These are phyloP conservation scores for Brachirus orientalis DNA, from an alignment of 2,113 vertebrate species.

Conservation along the genomic window DNA sequence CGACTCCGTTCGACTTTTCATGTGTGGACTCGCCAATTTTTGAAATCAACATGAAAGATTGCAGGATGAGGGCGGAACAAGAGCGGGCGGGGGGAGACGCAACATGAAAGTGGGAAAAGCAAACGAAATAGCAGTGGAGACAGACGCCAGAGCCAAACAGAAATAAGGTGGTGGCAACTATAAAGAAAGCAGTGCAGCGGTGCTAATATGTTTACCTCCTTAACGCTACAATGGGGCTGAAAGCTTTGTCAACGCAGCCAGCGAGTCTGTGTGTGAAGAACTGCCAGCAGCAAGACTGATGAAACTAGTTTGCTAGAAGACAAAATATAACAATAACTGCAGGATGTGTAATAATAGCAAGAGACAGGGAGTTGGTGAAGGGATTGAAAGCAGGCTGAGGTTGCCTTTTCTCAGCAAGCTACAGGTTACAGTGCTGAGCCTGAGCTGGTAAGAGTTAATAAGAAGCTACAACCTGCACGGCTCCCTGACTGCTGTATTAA, in stretches of 20 bases:
- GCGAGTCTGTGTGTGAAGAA: slow-evolving; percentile 41
- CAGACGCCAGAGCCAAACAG: slow-evolving; percentile 19
- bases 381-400: slow-evolving; percentile 10
- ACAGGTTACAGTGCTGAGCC: slow-evolving; percentile 51
- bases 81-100: slow-evolving; percentile 13
- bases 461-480: slow-evolving; percentile 55
- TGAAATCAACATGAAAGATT: slow-evolving; percentile 70
- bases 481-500: slow-evolving; percentile 74
- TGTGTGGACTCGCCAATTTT: slow-evolving; percentile 69
- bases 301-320: slow-evolving; percentile 29
- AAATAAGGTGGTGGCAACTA: slow-evolving; percentile 45
- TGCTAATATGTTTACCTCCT: slow-evolving; percentile 66
- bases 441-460: slow-evolving; percentile 57
- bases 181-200: slow-evolving; percentile 27
- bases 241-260: slow-evolving; percentile 61
- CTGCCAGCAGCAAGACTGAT: slow-evolving; percentile 52
- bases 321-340: slow-evolving; percentile 41
- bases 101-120: slow-evolving; percentile 37
- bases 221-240: slow-evolving; percentile 59
- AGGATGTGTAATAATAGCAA: slow-evolving; percentile 18
- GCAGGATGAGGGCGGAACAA: slow-evolving; percentile 44
- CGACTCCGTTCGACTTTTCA: slow-evolving; percentile 66
- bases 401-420: slow-evolving; percentile 41
- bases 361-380: slow-evolving; percentile 14
- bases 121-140: slow-evolving; percentile 1